Percentiles rank a stretch among this genome's conserved stretches.
These are phyloP conservation scores for Tuberolachnus salignus DNA, from an alignment of 2,888 invertebrate species.

Conservation along the genomic window DNA sequence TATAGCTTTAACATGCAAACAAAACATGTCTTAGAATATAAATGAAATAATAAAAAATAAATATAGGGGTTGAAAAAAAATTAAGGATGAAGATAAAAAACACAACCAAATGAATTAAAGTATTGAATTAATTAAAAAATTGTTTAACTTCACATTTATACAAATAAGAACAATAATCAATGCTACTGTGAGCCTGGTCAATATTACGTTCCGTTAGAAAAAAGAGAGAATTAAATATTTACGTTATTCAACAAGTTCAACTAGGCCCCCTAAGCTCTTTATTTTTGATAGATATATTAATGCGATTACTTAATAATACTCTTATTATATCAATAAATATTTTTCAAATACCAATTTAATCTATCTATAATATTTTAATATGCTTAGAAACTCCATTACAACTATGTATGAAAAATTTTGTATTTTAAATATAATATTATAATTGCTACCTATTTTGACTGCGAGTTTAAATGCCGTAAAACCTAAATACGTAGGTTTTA, in stretches of 20 bases:
- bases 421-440: too few relatives aligned
- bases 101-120: slow-evolving; percentile 49
- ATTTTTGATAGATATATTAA: too few relatives aligned
- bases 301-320: too few relatives aligned
- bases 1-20: slow-evolving; percentile 51
- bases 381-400: too few relatives aligned
- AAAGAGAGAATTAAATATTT: slow-evolving; percentile 31
- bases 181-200: slow-evolving; percentile 54
- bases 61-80: slow-evolving; percentile 52
- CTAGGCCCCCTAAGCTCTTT: slow-evolving; percentile 54
- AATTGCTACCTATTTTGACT: too few relatives aligned
- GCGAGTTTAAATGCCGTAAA: too few relatives aligned
- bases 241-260: slow-evolving; percentile 50
- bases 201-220: slow-evolving; percentile 27
- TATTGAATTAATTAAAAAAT: slow-evolving; percentile 25
- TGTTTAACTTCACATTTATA: slow-evolving; percentile 21
- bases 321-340: too few relatives aligned
- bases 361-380: too few relatives aligned
- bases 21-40: slow-evolving; percentile 32
- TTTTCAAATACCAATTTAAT: too few relatives aligned
- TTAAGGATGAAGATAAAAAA: slow-evolving; percentile 48
- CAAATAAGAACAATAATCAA: slow-evolving; percentile 48
- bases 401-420: too few relatives aligned
- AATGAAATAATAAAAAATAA: slow-evolving; percentile 14
- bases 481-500: too few relatives aligned